Conservation (phyloP, 1,140 invertebrate species). For the Rhizoglyphus robini region DNA sequence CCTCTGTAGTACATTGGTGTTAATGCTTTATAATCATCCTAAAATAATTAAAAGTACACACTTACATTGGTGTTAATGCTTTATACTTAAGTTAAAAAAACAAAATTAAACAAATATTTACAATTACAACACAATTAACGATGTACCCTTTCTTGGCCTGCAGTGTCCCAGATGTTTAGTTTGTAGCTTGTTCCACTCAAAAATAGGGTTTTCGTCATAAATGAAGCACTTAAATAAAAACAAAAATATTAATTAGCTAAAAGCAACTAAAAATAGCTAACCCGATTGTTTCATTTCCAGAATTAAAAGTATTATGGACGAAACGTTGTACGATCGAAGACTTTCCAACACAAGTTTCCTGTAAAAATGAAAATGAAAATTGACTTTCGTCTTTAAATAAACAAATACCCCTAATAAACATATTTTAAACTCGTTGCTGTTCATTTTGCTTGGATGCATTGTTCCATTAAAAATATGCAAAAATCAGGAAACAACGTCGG, state of each 20-base stretch:
- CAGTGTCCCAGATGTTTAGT: constrained; percentile 63
- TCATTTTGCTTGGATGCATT: no score
- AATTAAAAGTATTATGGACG: constrained; percentile 35
- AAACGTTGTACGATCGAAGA: constrained; percentile 37
- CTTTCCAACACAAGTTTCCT: constrained; percentile 38
- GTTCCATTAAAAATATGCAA: no score
- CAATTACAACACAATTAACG: no score
- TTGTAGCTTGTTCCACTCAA: constrained; percentile 34
- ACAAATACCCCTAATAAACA: constrained; percentile 34
- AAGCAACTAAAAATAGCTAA: constrained; percentile 23
- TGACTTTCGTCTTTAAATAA: no score
- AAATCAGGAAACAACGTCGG: no score
- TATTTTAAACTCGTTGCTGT: constrained; percentile 31
- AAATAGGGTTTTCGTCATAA: constrained; percentile 37
- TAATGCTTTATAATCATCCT: constrained; percentile 63
- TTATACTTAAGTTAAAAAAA: constrained; percentile 48
- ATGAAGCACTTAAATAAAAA: constrained; percentile 31
- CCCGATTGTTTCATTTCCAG: constrained; percentile 36
- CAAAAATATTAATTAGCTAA: constrained; percentile 3
- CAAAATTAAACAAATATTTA: constrained; percentile 15
- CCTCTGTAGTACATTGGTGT: constrained; percentile 84
- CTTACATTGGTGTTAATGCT: constrained; percentile 78
- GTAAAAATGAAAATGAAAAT: constrained; percentile 18
- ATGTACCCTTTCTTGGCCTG: constrained; percentile 61
- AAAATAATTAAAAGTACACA: constrained; percentile 12